Base-by-base conservation (phyloP, 2,113 vertebrate genomes). In the Otis tarda region DNA sequence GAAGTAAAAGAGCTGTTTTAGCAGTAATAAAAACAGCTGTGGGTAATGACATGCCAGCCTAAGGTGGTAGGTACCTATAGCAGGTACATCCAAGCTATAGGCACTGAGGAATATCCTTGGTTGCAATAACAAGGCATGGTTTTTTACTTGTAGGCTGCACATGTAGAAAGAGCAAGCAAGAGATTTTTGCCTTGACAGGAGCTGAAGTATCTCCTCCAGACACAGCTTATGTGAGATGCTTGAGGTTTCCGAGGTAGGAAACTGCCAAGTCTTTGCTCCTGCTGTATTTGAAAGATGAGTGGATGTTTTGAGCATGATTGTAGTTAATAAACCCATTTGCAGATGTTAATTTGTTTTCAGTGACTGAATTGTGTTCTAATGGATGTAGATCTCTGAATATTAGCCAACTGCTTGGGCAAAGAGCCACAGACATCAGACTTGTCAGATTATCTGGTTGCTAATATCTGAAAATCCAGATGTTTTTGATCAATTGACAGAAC, bases 201-300 rank as follows among this genome's bases (percentile, higher is more conserved):
- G 50, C 27, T 93, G 19, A 74, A 88, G 35, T 39, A 71, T 8
- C 12, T 87, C 21, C 39, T 89, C 41, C 28, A 74, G 68, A 64
- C 3, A 60, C 49, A 80, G 43, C 43, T 93, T 77, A 21, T 47
- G 14, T 60, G 45, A 91, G 64, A 63, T 0, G 3, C 55, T 59
- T 90, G 80, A 92, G 67, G 30, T 82, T 93, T 95, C 50, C 83
- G 70, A 90, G 60, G 49, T 50, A 83, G 84, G 57, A 95, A 94
- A 49, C 33, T 79, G 57, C 65, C 57, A 79, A 63, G 55, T 65
- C 77, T 93, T 89, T 84, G 16, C 18, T 82, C 22, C 43, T 93
- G 57, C n/a, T 76, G 19, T 49, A 10, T 67, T 76, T 89, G 92
- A 92, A 94, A 88, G 63, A 83, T 47, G 11, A 14, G 12, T 83